These are phyloP conservation scores for Bombus affinis DNA, from an alignment of 1,140 invertebrate genomes.

Conservation along the genomic window DNA sequence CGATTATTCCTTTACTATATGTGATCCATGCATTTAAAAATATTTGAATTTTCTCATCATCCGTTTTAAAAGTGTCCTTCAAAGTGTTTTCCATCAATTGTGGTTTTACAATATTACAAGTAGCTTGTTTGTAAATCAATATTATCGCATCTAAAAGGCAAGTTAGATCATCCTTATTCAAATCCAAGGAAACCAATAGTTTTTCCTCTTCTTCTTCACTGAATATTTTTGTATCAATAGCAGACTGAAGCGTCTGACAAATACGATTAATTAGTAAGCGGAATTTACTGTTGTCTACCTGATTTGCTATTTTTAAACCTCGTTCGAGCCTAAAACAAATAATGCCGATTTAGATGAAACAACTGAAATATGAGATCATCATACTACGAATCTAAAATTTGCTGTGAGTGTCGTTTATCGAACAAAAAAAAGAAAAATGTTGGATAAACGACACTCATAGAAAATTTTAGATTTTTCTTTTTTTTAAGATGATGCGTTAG, in stretches of 20 bases:
- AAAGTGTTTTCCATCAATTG: constrained; percentile 68
- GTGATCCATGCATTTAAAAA: constrained; percentile 74
- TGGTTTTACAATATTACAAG: constrained; percentile 71
- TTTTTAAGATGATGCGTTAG: not conserved
- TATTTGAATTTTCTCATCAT: constrained; percentile 72
- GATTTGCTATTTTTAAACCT: constrained; percentile 69
- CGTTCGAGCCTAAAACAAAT: constrained; percentile 63
- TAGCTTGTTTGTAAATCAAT: constrained; percentile 73
- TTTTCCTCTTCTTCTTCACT: constrained; percentile 77
- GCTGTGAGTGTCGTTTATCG: not conserved
- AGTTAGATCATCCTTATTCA: constrained; percentile 71
- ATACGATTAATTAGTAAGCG: constrained; percentile 74
- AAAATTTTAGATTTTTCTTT: no score
- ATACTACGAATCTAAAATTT: not conserved
- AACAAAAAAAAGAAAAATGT: not conserved
- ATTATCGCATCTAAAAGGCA: constrained; percentile 71
- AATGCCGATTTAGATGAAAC: not conserved
- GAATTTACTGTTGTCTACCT: constrained; percentile 77
- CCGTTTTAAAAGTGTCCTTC: constrained; percentile 69
- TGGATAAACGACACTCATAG: no score
- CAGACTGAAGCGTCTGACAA: constrained; percentile 70
- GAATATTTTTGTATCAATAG: constrained; percentile 68
- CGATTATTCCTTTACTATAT: constrained; percentile 74
- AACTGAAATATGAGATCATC: not conserved
- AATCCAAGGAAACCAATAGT: constrained; percentile 71